Evolutionary conservation across 53 echinoderm and acorn worm species (phyloP), one percentile per base, ranked within the genome.

Genomic region (Paelopatides confundens): DNA sequence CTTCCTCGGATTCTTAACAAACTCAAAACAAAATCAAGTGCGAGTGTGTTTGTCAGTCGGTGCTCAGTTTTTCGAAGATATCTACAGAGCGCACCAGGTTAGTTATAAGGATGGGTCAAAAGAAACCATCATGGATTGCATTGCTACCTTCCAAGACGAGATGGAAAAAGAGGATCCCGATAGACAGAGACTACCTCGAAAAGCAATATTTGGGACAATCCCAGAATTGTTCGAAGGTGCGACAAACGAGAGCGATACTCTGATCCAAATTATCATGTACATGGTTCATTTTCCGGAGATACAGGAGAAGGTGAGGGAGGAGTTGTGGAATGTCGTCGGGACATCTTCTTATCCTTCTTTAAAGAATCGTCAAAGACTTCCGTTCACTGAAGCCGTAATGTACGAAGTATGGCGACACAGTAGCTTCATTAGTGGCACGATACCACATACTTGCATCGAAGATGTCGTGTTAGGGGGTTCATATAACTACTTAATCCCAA

Each of bases 321-420:
- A 77, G 50, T 50, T 77, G 10, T 48, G 31, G 30, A 49, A 30
- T 18, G 77, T 77, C 0, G 50, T 77, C 31, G 77, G 77, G 12
- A 27, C 77, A 23, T 77, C 77, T 2, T 31, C 38, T 14, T 50
- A 49, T 24, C 77, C 77, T 31, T 77, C 77, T 23, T 77, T 49
- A 21, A 49, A 46, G 49, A 18, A 77, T 49, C 24, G 77, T 2
- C 27, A 26, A 29, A 77, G 17, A 17, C 50, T 77, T 2, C 49
- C 77, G 6, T 77, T 38, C 31, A 49, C 50, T 23, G 77, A 77
- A 29, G 77, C 77, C 26, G 77, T 77, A 9, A 77, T 77, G 48
- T 50, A 77, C 29, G 77, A 77, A 29, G 51, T 77, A 31, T 77
- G 77, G 47, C 77, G 77, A 10, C 77, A 77, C 15, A 77, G 77